Base-by-base conservation (phyloP, 1,140 invertebrate genomes). In the Diploscapter pachys region DNA sequence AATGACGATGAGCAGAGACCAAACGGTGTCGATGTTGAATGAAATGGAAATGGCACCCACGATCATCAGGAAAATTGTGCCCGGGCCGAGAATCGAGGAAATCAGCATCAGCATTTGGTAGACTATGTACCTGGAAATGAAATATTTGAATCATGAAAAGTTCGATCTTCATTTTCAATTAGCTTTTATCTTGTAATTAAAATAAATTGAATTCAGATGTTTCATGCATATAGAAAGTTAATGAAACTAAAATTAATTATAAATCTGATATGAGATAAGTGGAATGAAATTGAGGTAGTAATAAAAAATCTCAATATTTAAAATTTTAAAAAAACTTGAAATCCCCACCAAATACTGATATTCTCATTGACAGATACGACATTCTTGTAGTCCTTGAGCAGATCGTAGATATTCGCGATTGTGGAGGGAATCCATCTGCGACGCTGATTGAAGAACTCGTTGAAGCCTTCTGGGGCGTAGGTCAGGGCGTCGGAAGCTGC, bases 371-470 rank as follows among this genome's bases (percentile, higher is more conserved):
- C 86, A 67, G 84, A 81, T 3, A 89, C 86, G 3, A 89, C 89
- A 71, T 85, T 85, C 75, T 86, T 86, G 74, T 87, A 89, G 75
- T 89, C 88, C 4, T 85, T 79, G 2, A 91, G 81, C 6, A 91
- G 82, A 81, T 91, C 90, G 81, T 90, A 86, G 75, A 91, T 90
- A 83, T 91, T 91, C 64, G 90, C 90, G 81, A 90, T 87, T 4
- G 90, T 91, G 4, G 89, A 90, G 2, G 90, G 90, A 67, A 90
- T 89, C 90, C 90, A 91, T 5, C 90, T 85, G 68, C 90, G 83
- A 5, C 90, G 81, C 64, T 81, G 79, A 72, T 90, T 90, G 82
- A 89, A 90, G 81, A 91, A 91, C 81, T 90, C 90, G 68, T 87
- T 84, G 78, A 90, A 90, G 5, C 87, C 83, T 87, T 91, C 90